Evolutionary conservation across 2,113 vertebrate genomes (phyloP).

Genomic region (Scophthalmus maximus): DNA sequence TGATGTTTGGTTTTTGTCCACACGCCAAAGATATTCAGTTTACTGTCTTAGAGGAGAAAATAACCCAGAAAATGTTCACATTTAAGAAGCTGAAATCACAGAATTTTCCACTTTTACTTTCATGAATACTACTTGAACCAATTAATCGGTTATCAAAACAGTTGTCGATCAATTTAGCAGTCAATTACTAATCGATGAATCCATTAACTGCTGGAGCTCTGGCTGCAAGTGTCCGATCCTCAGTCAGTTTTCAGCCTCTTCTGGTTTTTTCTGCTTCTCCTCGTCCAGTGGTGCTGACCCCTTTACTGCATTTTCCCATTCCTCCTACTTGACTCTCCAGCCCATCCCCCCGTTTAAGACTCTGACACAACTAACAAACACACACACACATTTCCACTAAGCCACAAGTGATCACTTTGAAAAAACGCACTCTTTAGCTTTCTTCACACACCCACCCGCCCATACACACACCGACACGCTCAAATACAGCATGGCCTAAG

Average conservation of each 20-base stretch:
- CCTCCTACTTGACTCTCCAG: constrained; percentile 37
- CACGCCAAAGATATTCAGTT: no score
- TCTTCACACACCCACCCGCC: constrained; percentile 36
- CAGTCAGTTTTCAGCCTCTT: constrained; percentile 15
- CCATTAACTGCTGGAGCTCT: no score
- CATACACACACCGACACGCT: constrained; percentile 45
- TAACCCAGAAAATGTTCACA: no score
- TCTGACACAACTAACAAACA: constrained; percentile 52
- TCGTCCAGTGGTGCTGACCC: constrained; percentile 43
- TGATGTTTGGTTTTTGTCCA: no score
- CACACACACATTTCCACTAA: constrained; percentile 46
- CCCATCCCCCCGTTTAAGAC: constrained; percentile 65
- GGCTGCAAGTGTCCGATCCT: background rate
- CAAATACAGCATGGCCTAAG: constrained; percentile 63
- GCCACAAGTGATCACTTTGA: constrained; percentile 53
- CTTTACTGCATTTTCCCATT: constrained; percentile 54
- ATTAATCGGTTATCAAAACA: no score
- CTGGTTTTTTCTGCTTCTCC: constrained; percentile 46
- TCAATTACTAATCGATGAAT: no score
- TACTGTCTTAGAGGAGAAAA: no score
- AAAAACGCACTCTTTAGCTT: constrained; percentile 42
- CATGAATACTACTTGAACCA: no score
- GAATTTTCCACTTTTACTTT: no score
- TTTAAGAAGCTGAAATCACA: no score
- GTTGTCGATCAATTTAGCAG: no score